Base-by-base conservation (phyloP, 2,888 invertebrate species). In the Neria commutata region DNA sequence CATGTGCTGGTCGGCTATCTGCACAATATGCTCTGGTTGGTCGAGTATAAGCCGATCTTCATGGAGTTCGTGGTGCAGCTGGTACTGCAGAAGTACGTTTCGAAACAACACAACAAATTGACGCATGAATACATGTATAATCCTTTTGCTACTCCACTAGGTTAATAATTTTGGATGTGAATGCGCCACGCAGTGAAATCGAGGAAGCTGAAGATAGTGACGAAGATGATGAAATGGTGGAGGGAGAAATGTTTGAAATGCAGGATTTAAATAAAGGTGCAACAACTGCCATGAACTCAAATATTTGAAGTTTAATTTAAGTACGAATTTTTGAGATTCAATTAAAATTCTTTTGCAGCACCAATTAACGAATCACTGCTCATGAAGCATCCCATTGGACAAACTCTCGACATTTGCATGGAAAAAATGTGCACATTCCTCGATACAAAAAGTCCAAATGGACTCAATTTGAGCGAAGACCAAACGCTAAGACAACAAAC, bases 11-110 rank as follows among this genome's bases (percentile, higher is more conserved):
- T 90, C 71, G 86, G 89, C 11, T 96, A 91, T 79, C 78, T 93
- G 17, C 87, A 89, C 73, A 94, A 94, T 80, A 79, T 94, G 45
- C 84, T 96, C 54, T 87, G 88, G 84, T 85, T 94, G 66, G 83
- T 89, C 60, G 86, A 88, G 45, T 93, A 93, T 76, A 86, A 91
- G 66, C 91, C 93, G 0, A 84, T 86, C 0, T 83, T 92, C 53
- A 84, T 88, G 51, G 86, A 86, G 66, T 86, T 88, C 64, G 85
- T 95, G 26, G 83, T 95, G 68, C 85, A 88, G 63, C 83, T 93
- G 57, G 86, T 95, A 71, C 83, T 94, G 63, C 89, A 89, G 71
- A 91, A 89, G 91, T 92, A 84, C n/a, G n/a, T n/a, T n/a, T n/a
- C n/a, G n/a, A n/a, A n/a, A n/a, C n/a, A n/a, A n/a, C n/a, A n/a